Conservation (phyloP, 1,140 invertebrate species). For the Magallana angulata region DNA sequence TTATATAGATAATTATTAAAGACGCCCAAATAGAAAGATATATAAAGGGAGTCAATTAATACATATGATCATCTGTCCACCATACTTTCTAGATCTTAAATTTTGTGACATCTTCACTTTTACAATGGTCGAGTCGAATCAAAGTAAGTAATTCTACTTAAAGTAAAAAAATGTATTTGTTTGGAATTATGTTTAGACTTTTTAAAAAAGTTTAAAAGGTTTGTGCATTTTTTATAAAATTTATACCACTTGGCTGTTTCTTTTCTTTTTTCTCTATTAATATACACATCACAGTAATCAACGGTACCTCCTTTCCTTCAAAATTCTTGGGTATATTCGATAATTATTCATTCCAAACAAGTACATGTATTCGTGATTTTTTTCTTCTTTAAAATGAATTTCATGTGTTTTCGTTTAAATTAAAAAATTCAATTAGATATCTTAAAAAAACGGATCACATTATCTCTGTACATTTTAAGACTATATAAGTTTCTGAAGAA, state of each 20-base stretch:
- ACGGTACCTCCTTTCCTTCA: background rate
- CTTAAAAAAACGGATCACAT: too few relatives aligned
- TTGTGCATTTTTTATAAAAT: slow-evolving; percentile 2
- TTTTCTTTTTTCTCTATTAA: slow-evolving; percentile 12
- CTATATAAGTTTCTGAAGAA: too few relatives aligned
- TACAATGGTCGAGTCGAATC: slow-evolving; percentile 1
- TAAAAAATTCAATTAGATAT: too few relatives aligned
- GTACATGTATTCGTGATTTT: too few relatives aligned
- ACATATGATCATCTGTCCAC: slow-evolving; percentile 8
- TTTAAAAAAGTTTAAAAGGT: background rate
- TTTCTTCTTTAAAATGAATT: too few relatives aligned
- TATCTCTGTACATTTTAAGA: too few relatives aligned
- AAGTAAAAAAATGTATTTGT: background rate
- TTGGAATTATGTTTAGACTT: slow-evolving; percentile 13
- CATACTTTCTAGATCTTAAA: background rate
- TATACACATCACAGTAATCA: slow-evolving; percentile 6
- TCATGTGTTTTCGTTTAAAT: too few relatives aligned
- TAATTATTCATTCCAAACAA: too few relatives aligned
- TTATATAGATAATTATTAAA: slow-evolving; percentile 16
- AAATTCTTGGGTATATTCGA: too few relatives aligned
- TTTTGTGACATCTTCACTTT: slow-evolving; percentile 18
- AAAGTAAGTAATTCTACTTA: slow-evolving; percentile 6
- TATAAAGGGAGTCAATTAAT: background rate
- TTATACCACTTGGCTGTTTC: slow-evolving; percentile 4
- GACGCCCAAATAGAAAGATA: background rate